Conservation (phyloP, 2,113 vertebrate genomes). For the Carassius carassius region DNA sequence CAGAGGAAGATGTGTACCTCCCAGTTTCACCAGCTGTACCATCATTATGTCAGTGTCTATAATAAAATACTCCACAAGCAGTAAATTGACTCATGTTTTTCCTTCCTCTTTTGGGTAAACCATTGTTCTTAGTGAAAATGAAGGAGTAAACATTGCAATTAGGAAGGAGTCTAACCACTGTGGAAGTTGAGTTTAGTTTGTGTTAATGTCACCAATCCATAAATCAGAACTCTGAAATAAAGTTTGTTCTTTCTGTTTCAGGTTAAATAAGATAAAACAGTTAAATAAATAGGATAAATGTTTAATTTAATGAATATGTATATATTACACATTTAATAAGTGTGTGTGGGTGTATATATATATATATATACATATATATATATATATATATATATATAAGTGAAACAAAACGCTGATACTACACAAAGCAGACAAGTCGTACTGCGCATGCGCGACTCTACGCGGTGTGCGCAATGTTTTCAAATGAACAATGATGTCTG, state of each 20-base stretch:
- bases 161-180: not conserved
- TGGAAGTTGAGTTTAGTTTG: not conserved
- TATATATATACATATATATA: no score
- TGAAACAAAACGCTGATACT: not conserved
- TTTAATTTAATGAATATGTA: no score
- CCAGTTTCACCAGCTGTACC: constrained; percentile 40
- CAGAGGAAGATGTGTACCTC: constrained; percentile 37
- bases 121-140: not conserved
- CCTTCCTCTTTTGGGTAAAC: not conserved
- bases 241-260: no score
- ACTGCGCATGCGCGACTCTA: constrained; percentile 47
- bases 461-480: constrained; percentile 52
- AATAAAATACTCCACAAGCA: constrained; percentile 52
- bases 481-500: constrained; percentile 50
- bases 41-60: constrained; percentile 35
- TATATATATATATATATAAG: no score
- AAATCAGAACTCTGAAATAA: no score
- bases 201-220: not conserved
- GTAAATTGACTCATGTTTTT: not conserved
- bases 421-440: not conserved
- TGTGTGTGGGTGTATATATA: no score
- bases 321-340: no score
- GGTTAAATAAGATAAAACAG: no score
- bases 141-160: not conserved
- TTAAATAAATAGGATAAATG: no score